phyloP scores from a whole-genome alignment of 2,113 vertebrate species.

The Chitala chitala region DNA sequence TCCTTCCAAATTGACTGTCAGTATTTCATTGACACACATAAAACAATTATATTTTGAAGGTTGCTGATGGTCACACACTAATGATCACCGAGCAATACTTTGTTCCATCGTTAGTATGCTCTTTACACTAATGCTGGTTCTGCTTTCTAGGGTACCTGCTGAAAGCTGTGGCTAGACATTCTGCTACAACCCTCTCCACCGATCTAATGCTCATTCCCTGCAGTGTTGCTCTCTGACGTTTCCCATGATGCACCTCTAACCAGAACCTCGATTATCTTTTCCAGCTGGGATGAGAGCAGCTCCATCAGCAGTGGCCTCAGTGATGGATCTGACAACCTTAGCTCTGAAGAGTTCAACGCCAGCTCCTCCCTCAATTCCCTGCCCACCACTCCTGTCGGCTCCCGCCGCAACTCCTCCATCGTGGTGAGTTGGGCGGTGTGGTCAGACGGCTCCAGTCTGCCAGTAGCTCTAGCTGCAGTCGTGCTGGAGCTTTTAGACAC shows the following conservation, averaged over 20 bases:
- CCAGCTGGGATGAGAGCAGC: constrained; percentile 97
- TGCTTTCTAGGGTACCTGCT: too few relatives aligned
- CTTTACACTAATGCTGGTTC: too few relatives aligned
- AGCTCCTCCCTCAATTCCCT: constrained; percentile 93
- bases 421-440: constrained; percentile 67
- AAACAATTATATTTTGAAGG: too few relatives aligned
- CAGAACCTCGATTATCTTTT: constrained; percentile 27
- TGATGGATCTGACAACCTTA: constrained; percentile 93
- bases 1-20: too few relatives aligned
- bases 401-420: constrained; percentile 81
- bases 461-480: background rate
- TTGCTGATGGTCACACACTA: too few relatives aligned
- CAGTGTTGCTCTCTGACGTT: background rate
- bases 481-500: background rate
- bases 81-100: too few relatives aligned
- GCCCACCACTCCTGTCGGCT: constrained; percentile 83
- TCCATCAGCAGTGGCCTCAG: constrained; percentile 97
- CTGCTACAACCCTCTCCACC: too few relatives aligned
- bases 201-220: too few relatives aligned
- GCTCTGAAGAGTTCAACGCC: constrained; percentile 93
- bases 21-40: too few relatives aligned
- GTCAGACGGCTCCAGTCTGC: background rate
- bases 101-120: too few relatives aligned
- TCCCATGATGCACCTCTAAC: background rate
- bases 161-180: too few relatives aligned